Conservation (phyloP, 2,113 vertebrate species). For the Pungitius pungitius region DNA sequence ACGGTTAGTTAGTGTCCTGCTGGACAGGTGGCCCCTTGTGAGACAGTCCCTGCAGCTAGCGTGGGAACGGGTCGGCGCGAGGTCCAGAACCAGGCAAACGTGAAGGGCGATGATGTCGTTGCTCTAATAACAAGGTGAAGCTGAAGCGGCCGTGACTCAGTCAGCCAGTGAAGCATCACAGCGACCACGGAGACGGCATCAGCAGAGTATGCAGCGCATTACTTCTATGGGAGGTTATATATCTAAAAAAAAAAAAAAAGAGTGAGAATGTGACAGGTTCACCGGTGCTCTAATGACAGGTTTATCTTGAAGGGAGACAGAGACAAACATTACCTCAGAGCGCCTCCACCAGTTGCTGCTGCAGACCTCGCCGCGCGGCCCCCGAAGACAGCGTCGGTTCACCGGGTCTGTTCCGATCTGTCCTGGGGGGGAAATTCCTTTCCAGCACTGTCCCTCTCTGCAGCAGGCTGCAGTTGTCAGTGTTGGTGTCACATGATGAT, state of each 20-base stretch:
- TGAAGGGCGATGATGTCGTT: not conserved
- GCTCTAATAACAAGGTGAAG: not conserved
- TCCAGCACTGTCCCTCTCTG: constrained; percentile 69
- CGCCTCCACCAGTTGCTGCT: constrained; percentile 47
- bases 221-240: constrained; percentile 35
- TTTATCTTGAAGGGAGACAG: constrained; percentile 69
- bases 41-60: too few relatives aligned
- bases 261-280: constrained; percentile 54
- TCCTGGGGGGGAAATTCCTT: constrained; percentile 75
- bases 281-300: constrained; percentile 67
- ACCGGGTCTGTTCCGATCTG: constrained; percentile 65
- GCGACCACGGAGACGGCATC: not conserved
- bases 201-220: not conserved
- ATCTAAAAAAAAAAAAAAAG: constrained; percentile 23
- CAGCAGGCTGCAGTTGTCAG: constrained; percentile 73
- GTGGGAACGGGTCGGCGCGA: too few relatives aligned
- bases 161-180: not conserved
- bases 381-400: constrained; percentile 65
- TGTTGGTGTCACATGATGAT: constrained; percentile 63
- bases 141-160: constrained; percentile 5
- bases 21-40: too few relatives aligned
- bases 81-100: too few relatives aligned
- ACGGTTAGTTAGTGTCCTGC: not conserved
- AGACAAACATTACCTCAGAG: constrained; percentile 77
- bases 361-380: constrained; percentile 51